Base-by-base conservation (phyloP, 2,888 invertebrate genomes). In the Tetragonisca angustula region DNA sequence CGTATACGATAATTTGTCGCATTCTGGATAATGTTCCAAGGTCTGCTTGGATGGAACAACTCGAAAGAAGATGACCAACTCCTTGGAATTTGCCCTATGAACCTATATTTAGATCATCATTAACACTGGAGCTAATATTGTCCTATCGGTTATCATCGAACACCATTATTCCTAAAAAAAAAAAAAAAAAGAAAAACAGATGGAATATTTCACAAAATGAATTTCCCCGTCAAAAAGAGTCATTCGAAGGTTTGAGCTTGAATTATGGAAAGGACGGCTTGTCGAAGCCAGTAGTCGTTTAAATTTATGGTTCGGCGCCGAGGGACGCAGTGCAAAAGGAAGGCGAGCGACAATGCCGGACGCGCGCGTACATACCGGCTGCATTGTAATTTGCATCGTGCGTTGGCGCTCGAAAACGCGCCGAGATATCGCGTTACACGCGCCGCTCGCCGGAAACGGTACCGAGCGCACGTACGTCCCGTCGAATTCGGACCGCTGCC, bases 401-500 rank as follows among this genome's bases (percentile, higher is more conserved):
- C 81, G 54, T 43, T 81, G 80, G 72, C 80, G 67, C 56, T 77
- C 74, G 83, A 74, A 75, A 86, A 84, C 78, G 85, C 86, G 84
- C 67, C 36, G 85, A 79, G 81, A 87, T 87, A 87, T 87, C 87
- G 85, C 85, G 76, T 87, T 87, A 85, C 87, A 72, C 73, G 74
- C 56, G 71, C 68, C 87, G 43, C 82, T 83, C 61, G 43, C 73
- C 43, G 43, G 84, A 73, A 76, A 72, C 72, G 36, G 71, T 71
- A 74, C 74, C 43, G 78, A 52, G 72, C 21, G 72, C 61, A 36
- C 24, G 81, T 81, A 68, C 72, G 49, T n/a, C 71, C 78, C 72
- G 54, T 75, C 74, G 75, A 68, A 76, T 74, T 70, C 69, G 73
- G 72, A 76, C 68, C 74, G 64, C 71, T 72, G 74, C 85, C 43